Conservation (phyloP, 2,113 vertebrate species). For the Neolamprologus variostigma region DNA sequence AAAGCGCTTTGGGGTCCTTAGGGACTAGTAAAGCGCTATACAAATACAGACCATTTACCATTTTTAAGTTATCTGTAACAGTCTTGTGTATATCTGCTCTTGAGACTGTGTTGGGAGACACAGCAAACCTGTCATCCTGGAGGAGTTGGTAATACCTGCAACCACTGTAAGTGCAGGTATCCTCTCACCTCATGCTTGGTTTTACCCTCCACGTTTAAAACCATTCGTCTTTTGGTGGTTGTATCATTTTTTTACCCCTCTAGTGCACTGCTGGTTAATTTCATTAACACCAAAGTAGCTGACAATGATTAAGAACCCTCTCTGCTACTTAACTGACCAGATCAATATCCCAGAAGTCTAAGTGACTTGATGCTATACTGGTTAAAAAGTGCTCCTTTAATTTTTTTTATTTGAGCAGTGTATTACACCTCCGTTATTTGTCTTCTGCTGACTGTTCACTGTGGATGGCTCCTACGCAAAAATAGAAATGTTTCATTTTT, state of each 20-base stretch:
- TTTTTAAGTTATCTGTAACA: neutral
- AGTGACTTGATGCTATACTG: neutral
- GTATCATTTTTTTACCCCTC: fast-evolving
- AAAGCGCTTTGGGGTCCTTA: neutral
- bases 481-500: neutral
- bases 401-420: neutral
- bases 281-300: neutral
- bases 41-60: neutral
- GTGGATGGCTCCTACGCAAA: neutral
- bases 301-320: neutral
- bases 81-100: neutral
- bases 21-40: fast-evolving
- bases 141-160: neutral
- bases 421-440: neutral
- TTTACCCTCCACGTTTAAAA: neutral
- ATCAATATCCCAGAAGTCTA: neutral
- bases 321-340: neutral
- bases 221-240: neutral
- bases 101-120: neutral
- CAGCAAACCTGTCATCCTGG: neutral
- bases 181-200: neutral
- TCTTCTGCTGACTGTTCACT: neutral
- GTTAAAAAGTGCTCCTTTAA: neutral
- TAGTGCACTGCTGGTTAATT: neutral
- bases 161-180: neutral